Evolutionary conservation across 2,888 invertebrate genomes (phyloP).

Genomic region (Aromia moschata): DNA sequence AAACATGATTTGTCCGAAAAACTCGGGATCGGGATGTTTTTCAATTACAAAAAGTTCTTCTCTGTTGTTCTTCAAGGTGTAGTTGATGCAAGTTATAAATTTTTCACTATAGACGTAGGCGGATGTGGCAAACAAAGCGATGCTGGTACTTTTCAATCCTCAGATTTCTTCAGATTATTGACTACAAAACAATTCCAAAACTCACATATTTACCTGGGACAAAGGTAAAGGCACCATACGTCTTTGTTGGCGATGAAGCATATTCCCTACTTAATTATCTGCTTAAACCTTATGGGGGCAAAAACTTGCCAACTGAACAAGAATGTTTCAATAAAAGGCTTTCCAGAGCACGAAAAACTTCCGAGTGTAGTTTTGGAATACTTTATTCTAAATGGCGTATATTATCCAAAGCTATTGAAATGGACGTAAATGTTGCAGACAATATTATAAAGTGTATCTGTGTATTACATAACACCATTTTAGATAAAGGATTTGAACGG

Average conservation of each 20-base stretch:
- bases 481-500: constrained; percentile 9
- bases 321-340: constrained; percentile 30
- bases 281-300: constrained; percentile 29
- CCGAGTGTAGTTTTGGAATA: constrained; percentile 51
- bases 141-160: constrained; percentile 39
- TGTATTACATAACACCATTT: constrained; percentile 17
- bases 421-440: constrained; percentile 1
- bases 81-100: constrained; percentile 39
- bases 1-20: constrained; percentile 26
- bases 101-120: constrained; percentile 40
- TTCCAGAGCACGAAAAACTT: constrained; percentile 29
- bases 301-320: constrained; percentile 10
- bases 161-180: constrained; percentile 30
- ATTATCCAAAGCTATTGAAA: constrained; percentile 14
- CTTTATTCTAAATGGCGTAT: constrained; percentile 22
- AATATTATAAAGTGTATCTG: constrained; percentile 14
- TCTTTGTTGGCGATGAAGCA: constrained; percentile 40
- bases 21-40: constrained; percentile 26
- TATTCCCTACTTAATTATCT: constrained; percentile 32
- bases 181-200: constrained; percentile 25
- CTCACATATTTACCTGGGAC: constrained; percentile 35
- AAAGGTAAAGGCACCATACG: constrained; percentile 31
- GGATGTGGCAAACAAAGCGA: constrained; percentile 46
- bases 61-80: constrained; percentile 37
- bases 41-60: constrained; percentile 33